These are phyloP conservation scores for Actinopyga echinites DNA, from an alignment of 53 echinoderm and acorn worm species.

Conservation along the genomic window DNA sequence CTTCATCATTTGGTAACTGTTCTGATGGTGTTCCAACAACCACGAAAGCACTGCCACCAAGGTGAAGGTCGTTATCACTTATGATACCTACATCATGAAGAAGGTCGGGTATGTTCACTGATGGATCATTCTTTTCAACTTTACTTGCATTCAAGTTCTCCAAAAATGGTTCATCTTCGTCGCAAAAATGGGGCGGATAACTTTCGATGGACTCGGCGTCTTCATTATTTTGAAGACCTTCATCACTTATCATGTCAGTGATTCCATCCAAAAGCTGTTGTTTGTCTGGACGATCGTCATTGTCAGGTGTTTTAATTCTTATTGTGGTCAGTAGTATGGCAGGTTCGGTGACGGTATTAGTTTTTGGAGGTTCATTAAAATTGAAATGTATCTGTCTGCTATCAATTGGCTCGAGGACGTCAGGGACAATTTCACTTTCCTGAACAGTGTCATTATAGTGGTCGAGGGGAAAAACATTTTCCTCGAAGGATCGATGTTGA, in stretches of 20 bases:
- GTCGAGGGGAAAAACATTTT: constrained; percentile 9
- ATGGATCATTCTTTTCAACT: background rate
- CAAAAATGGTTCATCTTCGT: background rate
- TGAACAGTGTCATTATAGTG: background rate
- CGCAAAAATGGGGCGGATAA: background rate
- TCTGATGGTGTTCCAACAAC: background rate
- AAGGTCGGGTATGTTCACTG: background rate
- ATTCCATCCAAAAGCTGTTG: background rate
- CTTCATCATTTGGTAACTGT: too few relatives aligned
- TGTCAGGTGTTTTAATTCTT: background rate
- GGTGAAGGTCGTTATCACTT: background rate
- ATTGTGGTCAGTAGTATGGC: background rate
- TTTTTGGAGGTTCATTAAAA: background rate
- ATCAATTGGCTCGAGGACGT: background rate
- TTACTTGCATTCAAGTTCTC: background rate
- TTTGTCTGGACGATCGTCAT: background rate
- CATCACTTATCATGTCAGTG: background rate
- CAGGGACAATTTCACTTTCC: background rate
- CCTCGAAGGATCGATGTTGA: background rate
- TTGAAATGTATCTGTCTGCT: background rate
- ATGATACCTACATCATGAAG: background rate
- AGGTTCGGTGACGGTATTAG: background rate
- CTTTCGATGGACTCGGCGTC: constrained; percentile 20
- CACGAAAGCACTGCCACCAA: constrained; percentile 6
- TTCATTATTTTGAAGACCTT: background rate